Base-by-base conservation (phyloP, 1,140 invertebrate genomes). In the Diachasmimorpha longicaudata region DNA sequence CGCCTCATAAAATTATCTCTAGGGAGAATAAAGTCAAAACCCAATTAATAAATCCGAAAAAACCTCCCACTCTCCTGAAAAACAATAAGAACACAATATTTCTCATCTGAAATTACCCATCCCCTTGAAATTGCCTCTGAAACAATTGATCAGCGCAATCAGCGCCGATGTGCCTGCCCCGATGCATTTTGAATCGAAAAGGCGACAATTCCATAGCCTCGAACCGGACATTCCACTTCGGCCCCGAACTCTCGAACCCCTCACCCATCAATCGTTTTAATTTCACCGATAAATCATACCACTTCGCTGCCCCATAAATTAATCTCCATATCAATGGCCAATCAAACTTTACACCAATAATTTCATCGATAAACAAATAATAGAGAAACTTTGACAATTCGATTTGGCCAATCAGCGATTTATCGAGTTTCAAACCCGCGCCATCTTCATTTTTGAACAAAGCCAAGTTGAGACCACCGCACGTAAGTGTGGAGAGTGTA, bases 391-490 rank as follows among this genome's bases (percentile, higher is more conserved):
- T 25, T 14, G 23, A 25, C 10, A 63, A 63, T 63, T 25, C 31
- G 8, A 77, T 81, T 90, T 86, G 88, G 89, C 90, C 90, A 92
- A 91, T 91, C 86, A 90, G 88, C 86, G 79, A 82, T 84, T 85
- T 87, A 87, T 90, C 85, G 91, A 90, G 90, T 89, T 88, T 90
- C 89, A 92, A 92, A 91, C 90, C 87, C 92, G 93, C 93, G 93
- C 93, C 93, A 94, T 94, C 92, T 94, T 94, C 91, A 91, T 92
- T 93, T 94, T 94, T 92, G 92, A 94, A 93, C 93, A 92, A 88
- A 86, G 81, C 84, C 85, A 86, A 75, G 46, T n/a, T 31, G 19
- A 63, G 36, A 31, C 36, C 21, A 58, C 31, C 42, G 25, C 55
- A 58, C 16, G n/a, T 72, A 72, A 55, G 37, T 52, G 39, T 72